Percentiles rank a stretch among this genome's conserved stretches.
These are phyloP conservation scores for Drosophila limbata DNA, from an alignment of 2,888 invertebrate genomes.

Conservation along the genomic window DNA sequence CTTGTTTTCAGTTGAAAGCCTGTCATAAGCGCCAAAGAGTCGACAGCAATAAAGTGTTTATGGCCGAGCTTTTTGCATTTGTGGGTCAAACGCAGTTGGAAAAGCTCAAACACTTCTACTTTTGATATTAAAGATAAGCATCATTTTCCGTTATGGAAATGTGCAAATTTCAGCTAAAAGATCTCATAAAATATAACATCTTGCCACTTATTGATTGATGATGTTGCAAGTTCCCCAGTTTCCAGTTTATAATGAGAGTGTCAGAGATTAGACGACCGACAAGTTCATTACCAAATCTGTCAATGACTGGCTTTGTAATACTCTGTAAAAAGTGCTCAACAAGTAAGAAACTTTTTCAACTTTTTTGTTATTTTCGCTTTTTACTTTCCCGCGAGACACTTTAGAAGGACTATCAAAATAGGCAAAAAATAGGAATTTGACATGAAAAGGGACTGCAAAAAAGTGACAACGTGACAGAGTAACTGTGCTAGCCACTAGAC, in stretches of 20 bases:
- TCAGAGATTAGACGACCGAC: constrained; percentile 13
- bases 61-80: constrained; percentile 43
- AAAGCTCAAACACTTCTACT: constrained; percentile 10
- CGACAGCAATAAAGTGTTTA: constrained; percentile 74
- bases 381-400: neutral
- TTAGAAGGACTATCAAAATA: neutral
- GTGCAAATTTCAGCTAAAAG: neutral
- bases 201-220: constrained; percentile 50
- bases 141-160: neutral
- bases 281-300: constrained; percentile 30
- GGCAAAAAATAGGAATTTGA: constrained; percentile 19
- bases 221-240: constrained; percentile 8
- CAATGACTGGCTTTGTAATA: neutral
- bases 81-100: constrained; percentile 24
- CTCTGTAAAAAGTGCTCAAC: constrained; percentile 6
- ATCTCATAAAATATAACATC: constrained; percentile 5
- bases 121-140: constrained; percentile 3
- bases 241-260: constrained; percentile 9
- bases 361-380: neutral
- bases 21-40: constrained; percentile 62
- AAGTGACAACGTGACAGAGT: constrained; percentile 15
- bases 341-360: constrained; percentile 11
- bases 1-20: constrained; percentile 31
- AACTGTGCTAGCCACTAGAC: constrained; percentile 14
- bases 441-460: constrained; percentile 36